These are phyloP conservation scores for Steinernema scapterisci DNA, from an alignment of 2,888 invertebrate species.

Conservation along the genomic window DNA sequence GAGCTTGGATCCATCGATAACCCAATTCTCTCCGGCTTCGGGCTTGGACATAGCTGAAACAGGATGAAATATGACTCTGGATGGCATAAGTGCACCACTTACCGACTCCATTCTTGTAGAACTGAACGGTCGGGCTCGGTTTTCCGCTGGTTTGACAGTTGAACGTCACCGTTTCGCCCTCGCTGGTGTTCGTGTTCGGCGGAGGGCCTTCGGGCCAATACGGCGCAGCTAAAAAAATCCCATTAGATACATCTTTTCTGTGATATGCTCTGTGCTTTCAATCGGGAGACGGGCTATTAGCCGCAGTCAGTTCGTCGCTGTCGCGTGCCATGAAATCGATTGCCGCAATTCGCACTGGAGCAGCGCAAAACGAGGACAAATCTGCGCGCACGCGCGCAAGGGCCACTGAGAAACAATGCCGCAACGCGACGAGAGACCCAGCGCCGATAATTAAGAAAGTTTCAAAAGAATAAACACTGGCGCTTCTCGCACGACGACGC, in stretches of 20 bases:
- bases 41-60: slow-evolving; percentile 29
- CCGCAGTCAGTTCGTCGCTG: too few species aligned
- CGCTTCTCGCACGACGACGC: slow-evolving; percentile 7
- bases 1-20: slow-evolving; percentile 61
- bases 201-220: slow-evolving; percentile 83
- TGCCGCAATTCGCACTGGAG: background rate
- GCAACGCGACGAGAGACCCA: background rate
- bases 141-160: slow-evolving; percentile 85
- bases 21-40: slow-evolving; percentile 53
- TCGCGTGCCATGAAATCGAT: slow-evolving; percentile 13
- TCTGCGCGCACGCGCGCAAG: background rate
- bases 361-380: slow-evolving; percentile 5
- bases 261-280: background rate
- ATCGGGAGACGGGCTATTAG: too few species aligned
- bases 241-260: slow-evolving; percentile 5
- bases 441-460: slow-evolving; percentile 16
- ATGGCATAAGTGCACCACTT: slow-evolving; percentile 35
- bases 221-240: slow-evolving; percentile 73
- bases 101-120: slow-evolving; percentile 70
- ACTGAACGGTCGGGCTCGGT: slow-evolving; percentile 83
- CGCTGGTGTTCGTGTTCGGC: slow-evolving; percentile 83
- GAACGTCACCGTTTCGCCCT: slow-evolving; percentile 87
- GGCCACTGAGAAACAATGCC: slow-evolving; percentile 7
- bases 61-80: background rate
- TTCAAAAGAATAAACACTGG: slow-evolving; percentile 26